Evolutionary conservation across 2,888 invertebrate species (phyloP).

Genomic region (Agrochola macilenta): DNA sequence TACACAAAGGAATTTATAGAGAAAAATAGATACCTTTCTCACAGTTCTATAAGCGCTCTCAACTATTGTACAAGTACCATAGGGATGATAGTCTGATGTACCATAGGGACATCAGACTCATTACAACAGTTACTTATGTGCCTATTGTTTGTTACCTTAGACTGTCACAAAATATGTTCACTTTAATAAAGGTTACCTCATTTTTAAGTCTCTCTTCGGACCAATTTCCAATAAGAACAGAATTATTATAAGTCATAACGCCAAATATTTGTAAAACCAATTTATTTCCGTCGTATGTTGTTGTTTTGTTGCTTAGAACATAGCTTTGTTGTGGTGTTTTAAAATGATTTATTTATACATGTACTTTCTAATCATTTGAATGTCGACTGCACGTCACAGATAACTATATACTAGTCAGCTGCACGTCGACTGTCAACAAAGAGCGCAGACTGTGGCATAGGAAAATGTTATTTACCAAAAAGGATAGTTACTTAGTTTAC

Average conservation of each 20-base stretch:
- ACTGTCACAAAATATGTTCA: not conserved
- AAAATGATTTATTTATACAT: no score
- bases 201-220: slow-evolving; percentile 85
- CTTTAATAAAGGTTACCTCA: slow-evolving; percentile 73
- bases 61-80: not conserved
- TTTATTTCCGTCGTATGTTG: not conserved
- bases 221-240: slow-evolving; percentile 86
- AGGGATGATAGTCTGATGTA: no score
- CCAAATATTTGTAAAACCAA: not conserved
- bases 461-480: not conserved
- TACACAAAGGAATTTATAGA: not conserved
- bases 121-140: no score
- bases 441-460: not conserved
- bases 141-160: no score
- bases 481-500: not conserved
- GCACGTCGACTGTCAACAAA: not conserved
- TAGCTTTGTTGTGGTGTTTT: no score
- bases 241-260: slow-evolving; percentile 80
- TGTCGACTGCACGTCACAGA: no score
- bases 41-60: not conserved
- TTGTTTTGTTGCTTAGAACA: no score
- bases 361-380: no score
- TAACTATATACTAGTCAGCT: no score
- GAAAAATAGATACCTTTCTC: not conserved
- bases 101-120: not conserved